Base-by-base conservation (phyloP, 2,797 vertebrate genomes). In the Novumbra hubbsi region DNA sequence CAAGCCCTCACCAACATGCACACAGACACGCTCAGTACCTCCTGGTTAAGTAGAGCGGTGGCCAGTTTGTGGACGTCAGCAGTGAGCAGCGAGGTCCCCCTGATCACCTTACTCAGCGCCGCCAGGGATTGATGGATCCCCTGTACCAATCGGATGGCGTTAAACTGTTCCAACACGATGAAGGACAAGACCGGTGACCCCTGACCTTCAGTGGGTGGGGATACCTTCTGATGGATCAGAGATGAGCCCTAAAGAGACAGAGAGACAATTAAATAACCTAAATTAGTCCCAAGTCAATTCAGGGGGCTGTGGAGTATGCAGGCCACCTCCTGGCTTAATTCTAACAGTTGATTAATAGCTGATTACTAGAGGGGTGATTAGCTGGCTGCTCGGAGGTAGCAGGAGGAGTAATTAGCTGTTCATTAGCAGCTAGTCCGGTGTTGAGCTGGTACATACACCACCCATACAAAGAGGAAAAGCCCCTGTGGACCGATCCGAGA, bases 61-160 rank as follows among this genome's bases (percentile, higher is more conserved):
- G 96, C 97, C 78, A 98, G 86, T 73, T 92, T 96, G 73, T 98
- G 96, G 68, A 98, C 96, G 68, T 96, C 95, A 52, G 95, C 92
- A 34, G 92, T 98, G 73, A 99, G 80, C 71, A 98, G 91, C 0
- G 96, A 95, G 7, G 95, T 95, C 69, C 98, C 97, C 88, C 97
- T 92, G 90, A 98, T 98, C 80, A 99, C 96, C 87, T 97, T 99
- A 86, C 97, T 99, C 83, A 99, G 92, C 21, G 96, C 93, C 52
- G 97, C 97, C 84, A 99, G 93, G 1, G 98, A 99, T n/a, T 98
- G 96, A 90, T 99, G 98, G 71, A 99, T 92, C 77, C 90, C 93
- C 87, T 98, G 97, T 49, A 99, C 94, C 81, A 99, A 89, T 68
- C 93, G 94, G 74, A 99, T 88, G 12, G 94, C 96, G 72, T 92